Evolutionary conservation across 1,140 invertebrate species (phyloP).

Genomic region (Psilanteris sp.): DNA sequence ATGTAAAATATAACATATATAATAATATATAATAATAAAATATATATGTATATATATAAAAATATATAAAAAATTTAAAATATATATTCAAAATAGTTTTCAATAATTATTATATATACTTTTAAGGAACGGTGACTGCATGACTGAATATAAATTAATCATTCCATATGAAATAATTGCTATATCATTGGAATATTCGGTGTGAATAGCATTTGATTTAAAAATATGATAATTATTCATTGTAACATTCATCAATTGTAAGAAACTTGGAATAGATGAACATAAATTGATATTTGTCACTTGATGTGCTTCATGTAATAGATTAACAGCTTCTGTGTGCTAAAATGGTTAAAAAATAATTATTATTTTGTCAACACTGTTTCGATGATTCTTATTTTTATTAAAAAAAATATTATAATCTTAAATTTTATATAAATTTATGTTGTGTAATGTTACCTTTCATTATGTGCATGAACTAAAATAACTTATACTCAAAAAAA

Average conservation of each 20-base stretch:
- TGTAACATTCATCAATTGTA: slow-evolving; percentile 63
- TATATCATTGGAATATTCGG: slow-evolving; percentile 65
- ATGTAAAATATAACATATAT: no score
- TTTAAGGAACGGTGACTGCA: background rate
- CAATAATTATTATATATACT: no score
- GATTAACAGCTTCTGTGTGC: slow-evolving; percentile 61
- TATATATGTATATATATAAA: no score
- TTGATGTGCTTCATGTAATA: slow-evolving; percentile 64
- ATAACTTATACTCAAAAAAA: no score
- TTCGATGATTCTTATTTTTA: no score
- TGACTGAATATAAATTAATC: slow-evolving; percentile 52
- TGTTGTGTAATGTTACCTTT: no score
- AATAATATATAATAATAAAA: no score
- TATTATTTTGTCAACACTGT: slow-evolving; percentile 6
- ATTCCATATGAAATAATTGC: slow-evolving; percentile 63
- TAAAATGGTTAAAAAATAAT: slow-evolving; percentile 23
- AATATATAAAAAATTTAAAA: background rate
- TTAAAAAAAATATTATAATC: no score
- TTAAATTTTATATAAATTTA: no score
- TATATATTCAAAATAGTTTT: no score
- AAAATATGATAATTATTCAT: slow-evolving; percentile 64
- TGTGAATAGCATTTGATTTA: slow-evolving; percentile 57
- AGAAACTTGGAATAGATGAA: slow-evolving; percentile 47
- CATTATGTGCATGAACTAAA: no score
- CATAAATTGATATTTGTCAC: slow-evolving; percentile 53